phyloP scores from a whole-genome alignment of 1,140 invertebrate genomes.

The Drosophila tropicalis region DNA sequence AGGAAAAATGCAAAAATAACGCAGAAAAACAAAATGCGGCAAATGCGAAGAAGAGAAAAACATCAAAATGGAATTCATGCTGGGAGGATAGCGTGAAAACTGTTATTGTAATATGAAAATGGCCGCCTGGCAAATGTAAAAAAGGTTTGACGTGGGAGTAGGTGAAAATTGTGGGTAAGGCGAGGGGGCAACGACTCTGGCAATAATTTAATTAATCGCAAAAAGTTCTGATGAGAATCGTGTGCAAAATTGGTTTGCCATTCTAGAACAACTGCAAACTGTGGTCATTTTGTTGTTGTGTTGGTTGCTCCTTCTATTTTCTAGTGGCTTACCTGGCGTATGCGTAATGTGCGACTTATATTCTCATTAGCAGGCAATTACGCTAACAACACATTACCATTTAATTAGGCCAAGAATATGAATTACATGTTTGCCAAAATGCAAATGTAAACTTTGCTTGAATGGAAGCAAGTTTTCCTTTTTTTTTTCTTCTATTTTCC shows the following conservation, averaged over 20 bases:
- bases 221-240: constrained; percentile 26
- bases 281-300: constrained; percentile 12
- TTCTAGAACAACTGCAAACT: constrained; percentile 20
- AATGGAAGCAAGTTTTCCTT: constrained; percentile 31
- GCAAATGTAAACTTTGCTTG: constrained; percentile 47
- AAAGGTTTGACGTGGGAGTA: constrained; percentile 38
- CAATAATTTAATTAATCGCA: constrained; percentile 56
- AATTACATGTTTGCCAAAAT: constrained; percentile 37
- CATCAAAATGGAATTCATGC: constrained; percentile 40
- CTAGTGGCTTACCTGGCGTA: constrained; percentile 41
- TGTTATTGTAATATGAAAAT: constrained; percentile 64
- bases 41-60: constrained; percentile 36
- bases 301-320: neutral
- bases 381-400: constrained; percentile 31
- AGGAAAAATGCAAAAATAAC: constrained; percentile 23
- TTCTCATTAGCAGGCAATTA: constrained; percentile 51
- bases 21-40: constrained; percentile 14
- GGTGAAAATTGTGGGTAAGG: neutral
- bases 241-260: neutral
- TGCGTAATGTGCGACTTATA: constrained; percentile 55
- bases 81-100: constrained; percentile 62
- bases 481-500: neutral
- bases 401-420: constrained; percentile 51
- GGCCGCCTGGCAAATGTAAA: constrained; percentile 54
- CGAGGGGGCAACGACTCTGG: neutral